Evolutionary conservation across 2,888 invertebrate species (phyloP).

Genomic region (Chromoteleia sp.): DNA sequence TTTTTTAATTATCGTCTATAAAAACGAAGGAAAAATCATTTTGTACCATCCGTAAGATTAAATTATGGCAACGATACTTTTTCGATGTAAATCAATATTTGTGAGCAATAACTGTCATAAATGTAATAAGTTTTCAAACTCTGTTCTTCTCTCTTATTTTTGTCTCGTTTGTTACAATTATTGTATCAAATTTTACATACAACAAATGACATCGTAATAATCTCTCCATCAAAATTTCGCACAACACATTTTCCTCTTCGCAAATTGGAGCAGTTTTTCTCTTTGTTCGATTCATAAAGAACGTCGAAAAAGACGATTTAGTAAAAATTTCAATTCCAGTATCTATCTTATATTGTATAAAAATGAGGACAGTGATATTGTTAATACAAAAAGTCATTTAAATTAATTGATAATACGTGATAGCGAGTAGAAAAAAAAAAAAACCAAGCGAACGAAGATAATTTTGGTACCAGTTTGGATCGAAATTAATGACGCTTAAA

Average conservation of each 20-base stretch:
- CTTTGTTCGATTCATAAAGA: neutral
- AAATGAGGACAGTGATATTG: conserved; percentile 30
- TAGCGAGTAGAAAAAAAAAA: neutral
- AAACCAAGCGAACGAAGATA: neutral
- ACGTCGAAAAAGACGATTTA: neutral
- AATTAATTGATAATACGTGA: conserved; percentile 20
- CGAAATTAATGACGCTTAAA: conserved; percentile 3
- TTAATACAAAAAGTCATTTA: conserved; percentile 22
- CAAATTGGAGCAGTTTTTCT: conserved; percentile 11
- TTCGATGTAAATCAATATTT: too few species aligned
- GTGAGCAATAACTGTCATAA: too few species aligned
- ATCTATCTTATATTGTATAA: conserved; percentile 22
- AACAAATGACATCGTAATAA: too few species aligned
- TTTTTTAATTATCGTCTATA: too few species aligned
- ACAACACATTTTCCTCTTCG: neutral
- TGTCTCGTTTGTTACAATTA: too few species aligned
- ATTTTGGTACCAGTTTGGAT: conserved; percentile 26
- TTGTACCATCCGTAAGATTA: neutral
- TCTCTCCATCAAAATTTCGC: too few species aligned
- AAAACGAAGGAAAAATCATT: too few species aligned
- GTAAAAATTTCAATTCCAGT: neutral
- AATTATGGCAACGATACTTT: too few species aligned
- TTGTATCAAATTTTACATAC: neutral
- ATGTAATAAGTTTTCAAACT: too few species aligned
- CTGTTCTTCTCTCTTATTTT: too few species aligned